Conservation (phyloP, 2,113 vertebrate genomes). For the Spermophilus dauricus region DNA sequence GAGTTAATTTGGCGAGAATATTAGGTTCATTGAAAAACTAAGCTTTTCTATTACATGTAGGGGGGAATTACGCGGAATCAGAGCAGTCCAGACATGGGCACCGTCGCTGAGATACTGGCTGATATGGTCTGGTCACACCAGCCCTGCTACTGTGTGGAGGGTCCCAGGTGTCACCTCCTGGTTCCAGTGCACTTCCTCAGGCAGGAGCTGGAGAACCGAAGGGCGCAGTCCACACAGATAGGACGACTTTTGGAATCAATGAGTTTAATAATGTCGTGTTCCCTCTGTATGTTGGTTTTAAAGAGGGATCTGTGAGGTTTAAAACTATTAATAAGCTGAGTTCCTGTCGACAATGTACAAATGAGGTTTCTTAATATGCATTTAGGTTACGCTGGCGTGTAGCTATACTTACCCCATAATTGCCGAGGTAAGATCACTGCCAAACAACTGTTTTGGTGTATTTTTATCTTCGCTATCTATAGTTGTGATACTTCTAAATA, state of each 20-base stretch:
- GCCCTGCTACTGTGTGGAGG: too few relatives aligned
- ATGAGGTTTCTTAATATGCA: slow-evolving; percentile 10
- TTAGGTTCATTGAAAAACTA: background rate
- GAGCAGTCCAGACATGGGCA: background rate
- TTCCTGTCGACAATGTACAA: background rate
- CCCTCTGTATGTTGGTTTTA: background rate
- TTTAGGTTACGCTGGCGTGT: background rate
- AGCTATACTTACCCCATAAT: background rate
- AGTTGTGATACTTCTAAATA: background rate
- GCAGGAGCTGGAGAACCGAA: too few relatives aligned
- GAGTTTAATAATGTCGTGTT: background rate
- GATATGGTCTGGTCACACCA: too few relatives aligned
- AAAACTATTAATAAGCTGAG: background rate
- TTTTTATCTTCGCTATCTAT: slow-evolving; percentile 20
- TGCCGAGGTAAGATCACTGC: background rate
- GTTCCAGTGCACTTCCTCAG: background rate
- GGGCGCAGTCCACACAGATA: background rate
- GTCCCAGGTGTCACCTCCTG: background rate
- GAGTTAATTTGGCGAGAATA: slow-evolving; percentile 40
- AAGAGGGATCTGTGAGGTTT: background rate
- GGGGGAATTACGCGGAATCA: background rate
- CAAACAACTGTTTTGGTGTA: background rate
- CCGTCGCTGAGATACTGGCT: too few relatives aligned
- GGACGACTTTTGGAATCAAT: background rate
- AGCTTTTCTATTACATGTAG: background rate